Evolutionary conservation across 2,113 vertebrate species (phyloP), one percentile per base, ranked within the genome.

Genomic region (Puntigrus tetrazona): DNA sequence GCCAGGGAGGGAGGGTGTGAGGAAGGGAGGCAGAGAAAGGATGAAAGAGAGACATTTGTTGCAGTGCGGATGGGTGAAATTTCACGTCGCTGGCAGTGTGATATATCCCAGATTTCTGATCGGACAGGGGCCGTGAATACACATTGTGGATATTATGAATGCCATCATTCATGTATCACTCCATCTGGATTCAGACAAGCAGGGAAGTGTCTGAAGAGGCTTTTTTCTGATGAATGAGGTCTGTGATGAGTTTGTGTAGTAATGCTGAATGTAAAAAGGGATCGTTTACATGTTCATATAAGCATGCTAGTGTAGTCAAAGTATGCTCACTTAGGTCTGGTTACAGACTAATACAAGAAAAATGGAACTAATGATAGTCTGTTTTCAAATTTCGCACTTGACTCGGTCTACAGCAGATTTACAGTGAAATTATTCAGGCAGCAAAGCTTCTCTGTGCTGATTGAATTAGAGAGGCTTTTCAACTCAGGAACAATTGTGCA

Each of bases 401-500:
- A 93, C 91, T 93, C n/a, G n/a, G n/a, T n/a, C 92, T 82, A 89
- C 91, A 93, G 87, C 87, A 85, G 89, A 84, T 70, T 72, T 72
- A 5, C 22, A 25, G 22, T 25, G 67, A 29, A 91, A 92, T 92
- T 93, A 91, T 90, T 93, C 90, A 91, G 61, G 86, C 91, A 89
- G 88, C 85, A 92, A 93, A 93, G 89, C 89, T 88, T 92, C 90
- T 91, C 91, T 84, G 89, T 85, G 85, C 91, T 90, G 91, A 92
- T 91, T 93, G 84, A 91, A 93, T 92, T 87, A 91, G 90, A 91
- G 88, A 89, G 80, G 90, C 80, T 89, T 88, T 92, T 92, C 91
- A 89, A 89, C 91, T 90, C 88, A 84, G 85, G 89, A 92, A 92
- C 89, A 36, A 89, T 50, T 55, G 20, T 16, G 7, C 45, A 75